Percentiles rank a stretch among this genome's conserved stretches.
These are phyloP conservation scores for Eira barbara DNA, from an alignment of 2,113 vertebrate genomes.

Conservation along the genomic window DNA sequence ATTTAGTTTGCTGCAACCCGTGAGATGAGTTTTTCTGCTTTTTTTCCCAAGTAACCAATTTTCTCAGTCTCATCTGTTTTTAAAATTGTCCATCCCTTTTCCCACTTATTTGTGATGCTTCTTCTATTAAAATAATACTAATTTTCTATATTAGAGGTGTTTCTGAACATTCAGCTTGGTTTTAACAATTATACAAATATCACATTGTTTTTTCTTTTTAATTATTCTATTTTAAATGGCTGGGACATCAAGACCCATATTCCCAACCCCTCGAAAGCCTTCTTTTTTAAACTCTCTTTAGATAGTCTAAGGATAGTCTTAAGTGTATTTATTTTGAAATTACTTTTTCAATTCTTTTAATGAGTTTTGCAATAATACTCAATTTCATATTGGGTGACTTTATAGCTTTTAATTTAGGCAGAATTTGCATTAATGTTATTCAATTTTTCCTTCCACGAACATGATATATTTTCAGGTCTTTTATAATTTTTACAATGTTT, in stretches of 20 bases:
- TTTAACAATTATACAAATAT: slow-evolving; percentile 1
- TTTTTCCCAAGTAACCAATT: not conserved
- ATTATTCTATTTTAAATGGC: not conserved
- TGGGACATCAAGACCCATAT: not conserved
- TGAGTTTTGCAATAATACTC: not conserved
- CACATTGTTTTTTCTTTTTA: not conserved
- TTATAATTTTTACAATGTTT: not conserved
- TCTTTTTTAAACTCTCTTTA: not conserved
- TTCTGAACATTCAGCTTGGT: not conserved
- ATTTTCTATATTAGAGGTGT: not conserved
- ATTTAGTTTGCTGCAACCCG: not conserved
- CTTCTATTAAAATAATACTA: not conserved
- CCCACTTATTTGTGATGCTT: not conserved
- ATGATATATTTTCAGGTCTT: not conserved
- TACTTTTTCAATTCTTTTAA: not conserved
- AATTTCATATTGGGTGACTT: not conserved
- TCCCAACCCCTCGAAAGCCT: not conserved
- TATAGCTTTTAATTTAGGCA: not conserved
- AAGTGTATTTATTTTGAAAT: not conserved
- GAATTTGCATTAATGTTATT: not conserved
- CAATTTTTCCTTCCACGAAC: not conserved
- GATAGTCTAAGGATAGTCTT: not conserved
- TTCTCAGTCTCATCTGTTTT: not conserved
- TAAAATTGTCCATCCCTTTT: not conserved
- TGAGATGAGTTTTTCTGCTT: not conserved